phyloP scores from a whole-genome alignment of 2,888 invertebrate species.

The Bombylius major region DNA sequence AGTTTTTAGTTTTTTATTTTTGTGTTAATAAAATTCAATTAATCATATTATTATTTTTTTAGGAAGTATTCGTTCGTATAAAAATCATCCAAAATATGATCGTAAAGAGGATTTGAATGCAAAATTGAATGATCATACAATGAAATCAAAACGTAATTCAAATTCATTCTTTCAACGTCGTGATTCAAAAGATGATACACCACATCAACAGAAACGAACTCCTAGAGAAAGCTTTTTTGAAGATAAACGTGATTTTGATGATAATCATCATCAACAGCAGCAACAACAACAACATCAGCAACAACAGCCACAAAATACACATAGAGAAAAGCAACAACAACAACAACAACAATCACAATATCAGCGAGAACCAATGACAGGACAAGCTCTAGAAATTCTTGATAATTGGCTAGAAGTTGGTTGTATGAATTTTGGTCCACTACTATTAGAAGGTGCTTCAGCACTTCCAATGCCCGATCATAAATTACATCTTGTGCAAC shows the following conservation, averaged over 20 bases:
- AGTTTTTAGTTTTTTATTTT: conserved; percentile 20
- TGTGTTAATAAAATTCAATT: too few species aligned
- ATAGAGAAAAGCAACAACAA: not conserved
- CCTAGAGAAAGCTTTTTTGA: conserved; percentile 29
- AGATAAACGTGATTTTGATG: conserved; percentile 25
- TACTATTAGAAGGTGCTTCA: conserved; percentile 78
- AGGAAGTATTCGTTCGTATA: conserved; percentile 35
- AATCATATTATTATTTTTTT: not conserved
- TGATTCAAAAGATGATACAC: conserved; percentile 24
- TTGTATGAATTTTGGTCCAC: conserved; percentile 76
- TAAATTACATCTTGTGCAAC: conserved; percentile 64
- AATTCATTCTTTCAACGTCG: conserved; percentile 33
- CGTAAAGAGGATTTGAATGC: conserved; percentile 19
- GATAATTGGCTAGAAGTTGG: conserved; percentile 90
- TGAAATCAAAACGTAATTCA: conserved; percentile 27
- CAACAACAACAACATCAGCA: conserved; percentile 3
- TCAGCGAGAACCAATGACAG: conserved; percentile 10
- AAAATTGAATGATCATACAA: conserved; percentile 11
- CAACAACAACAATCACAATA: not conserved
- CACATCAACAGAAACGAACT: conserved; percentile 18
- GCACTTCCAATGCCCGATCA: conserved; percentile 67
- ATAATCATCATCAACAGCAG: conserved; percentile 4
- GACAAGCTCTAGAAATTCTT: conserved; percentile 23
- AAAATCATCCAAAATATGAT: conserved; percentile 27
- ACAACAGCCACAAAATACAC: not conserved